phyloP scores from a whole-genome alignment of 2,797 vertebrate genomes.

The Moxostoma hubbsi region DNA sequence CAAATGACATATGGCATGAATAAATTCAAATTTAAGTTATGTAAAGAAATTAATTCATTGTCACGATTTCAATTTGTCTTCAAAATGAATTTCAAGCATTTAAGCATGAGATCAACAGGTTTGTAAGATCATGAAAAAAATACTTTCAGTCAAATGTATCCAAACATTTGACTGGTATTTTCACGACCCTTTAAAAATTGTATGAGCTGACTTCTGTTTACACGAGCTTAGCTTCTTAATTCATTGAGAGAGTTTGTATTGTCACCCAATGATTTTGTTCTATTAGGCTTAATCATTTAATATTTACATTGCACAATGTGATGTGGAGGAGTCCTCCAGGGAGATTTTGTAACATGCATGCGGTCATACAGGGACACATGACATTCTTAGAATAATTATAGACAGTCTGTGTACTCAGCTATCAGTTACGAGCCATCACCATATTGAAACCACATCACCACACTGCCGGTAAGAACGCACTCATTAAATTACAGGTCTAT shows the following conservation, averaged over 20 bases:
- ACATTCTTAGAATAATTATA: constrained; percentile 72
- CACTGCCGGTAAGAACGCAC: constrained; percentile 41
- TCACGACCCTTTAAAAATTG: neutral
- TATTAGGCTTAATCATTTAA: constrained; percentile 20
- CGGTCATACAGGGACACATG: constrained; percentile 55
- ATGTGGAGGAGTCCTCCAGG: constrained; percentile 30
- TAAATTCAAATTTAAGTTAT: too few relatives aligned
- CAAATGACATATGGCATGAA: too few relatives aligned
- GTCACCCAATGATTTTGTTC: constrained; percentile 14
- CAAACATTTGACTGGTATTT: neutral
- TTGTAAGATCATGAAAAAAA: too few relatives aligned
- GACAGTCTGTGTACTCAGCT: constrained; percentile 50
- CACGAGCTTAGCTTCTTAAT: constrained; percentile 24
- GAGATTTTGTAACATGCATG: neutral
- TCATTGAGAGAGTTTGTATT: constrained; percentile 18
- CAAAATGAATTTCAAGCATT: too few relatives aligned
- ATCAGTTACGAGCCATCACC: constrained; percentile 56
- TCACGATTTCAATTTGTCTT: too few relatives aligned
- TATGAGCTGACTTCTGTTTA: neutral
- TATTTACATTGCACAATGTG: constrained; percentile 34
- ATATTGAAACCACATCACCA: constrained; percentile 60
- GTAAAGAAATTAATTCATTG: too few relatives aligned
- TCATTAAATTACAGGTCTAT: constrained; percentile 44
- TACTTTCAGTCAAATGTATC: neutral
- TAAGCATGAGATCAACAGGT: too few relatives aligned